Evolutionary conservation across 2,113 vertebrate species (phyloP).

Genomic region (Ramphastos sulfuratus): DNA sequence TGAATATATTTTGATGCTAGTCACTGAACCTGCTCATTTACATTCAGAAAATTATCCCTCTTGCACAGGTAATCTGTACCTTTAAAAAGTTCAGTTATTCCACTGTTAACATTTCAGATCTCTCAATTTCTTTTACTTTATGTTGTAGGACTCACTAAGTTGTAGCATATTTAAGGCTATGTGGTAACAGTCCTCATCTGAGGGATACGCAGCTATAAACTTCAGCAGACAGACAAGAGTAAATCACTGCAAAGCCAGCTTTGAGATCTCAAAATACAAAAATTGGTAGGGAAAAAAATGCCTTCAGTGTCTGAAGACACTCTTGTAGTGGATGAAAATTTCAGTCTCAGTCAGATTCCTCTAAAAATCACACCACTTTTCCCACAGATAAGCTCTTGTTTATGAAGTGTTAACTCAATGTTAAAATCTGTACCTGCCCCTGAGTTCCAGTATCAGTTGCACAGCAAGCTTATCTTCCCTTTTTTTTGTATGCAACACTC

Average conservation of each 20-base stretch:
- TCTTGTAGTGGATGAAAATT: neutral
- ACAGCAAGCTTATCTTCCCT: neutral
- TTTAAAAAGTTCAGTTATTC: neutral
- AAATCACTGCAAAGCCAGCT: neutral
- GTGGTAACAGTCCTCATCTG: slow-evolving; percentile 28
- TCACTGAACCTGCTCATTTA: neutral
- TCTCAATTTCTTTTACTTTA: neutral
- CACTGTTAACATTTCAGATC: neutral
- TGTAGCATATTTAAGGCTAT: slow-evolving; percentile 18
- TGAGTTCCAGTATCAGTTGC: neutral
- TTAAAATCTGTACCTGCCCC: neutral
- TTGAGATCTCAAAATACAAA: neutral
- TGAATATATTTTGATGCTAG: neutral
- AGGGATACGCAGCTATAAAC: neutral
- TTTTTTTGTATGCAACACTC: neutral
- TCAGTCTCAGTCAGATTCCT: neutral
- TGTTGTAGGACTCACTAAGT: neutral
- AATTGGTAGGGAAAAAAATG: neutral
- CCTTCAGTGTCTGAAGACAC: neutral
- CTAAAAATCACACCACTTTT: neutral
- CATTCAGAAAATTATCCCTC: neutral
- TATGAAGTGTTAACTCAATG: neutral
- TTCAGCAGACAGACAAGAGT: neutral
- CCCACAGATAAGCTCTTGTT: neutral
- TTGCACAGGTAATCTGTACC: neutral